Percentiles rank a stretch among this genome's conserved stretches.
Conservation (phyloP, 2,113 vertebrate genomes). For the Pygoscelis antarcticus region DNA sequence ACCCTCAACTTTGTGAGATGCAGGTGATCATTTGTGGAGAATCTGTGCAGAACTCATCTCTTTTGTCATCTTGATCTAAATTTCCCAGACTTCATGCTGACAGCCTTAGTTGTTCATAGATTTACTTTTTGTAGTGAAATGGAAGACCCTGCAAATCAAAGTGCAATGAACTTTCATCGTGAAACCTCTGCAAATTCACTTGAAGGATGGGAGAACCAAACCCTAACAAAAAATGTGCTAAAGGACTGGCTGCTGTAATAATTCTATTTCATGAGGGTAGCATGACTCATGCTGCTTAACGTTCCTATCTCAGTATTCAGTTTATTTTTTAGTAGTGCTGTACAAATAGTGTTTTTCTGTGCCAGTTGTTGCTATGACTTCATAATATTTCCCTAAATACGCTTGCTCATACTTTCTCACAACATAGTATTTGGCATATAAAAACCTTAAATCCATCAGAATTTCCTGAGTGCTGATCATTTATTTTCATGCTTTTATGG, state of each 20-base stretch:
- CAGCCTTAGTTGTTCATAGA: neutral
- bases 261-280: slow-evolving; percentile 31
- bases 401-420: slow-evolving; percentile 74
- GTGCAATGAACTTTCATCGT: neutral
- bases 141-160: neutral
- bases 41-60: neutral
- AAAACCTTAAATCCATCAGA: slow-evolving; percentile 16
- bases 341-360: slow-evolving; percentile 57
- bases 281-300: slow-evolving; percentile 69
- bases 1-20: neutral
- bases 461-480: slow-evolving; percentile 31
- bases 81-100: neutral
- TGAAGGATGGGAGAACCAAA: slow-evolving; percentile 15
- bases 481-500: slow-evolving; percentile 35
- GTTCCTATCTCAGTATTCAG: slow-evolving; percentile 66
- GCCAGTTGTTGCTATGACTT: slow-evolving; percentile 76
- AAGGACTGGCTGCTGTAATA: slow-evolving; percentile 57
- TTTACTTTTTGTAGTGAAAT: neutral
- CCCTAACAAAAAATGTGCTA: slow-evolving; percentile 44
- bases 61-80: neutral
- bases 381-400: slow-evolving; percentile 75
- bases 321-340: slow-evolving; percentile 76
- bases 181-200: neutral
- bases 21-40: neutral
- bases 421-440: neutral